Conservation (phyloP, 92 coral and sea anemone species). For the Zoanthus sociatus region DNA sequence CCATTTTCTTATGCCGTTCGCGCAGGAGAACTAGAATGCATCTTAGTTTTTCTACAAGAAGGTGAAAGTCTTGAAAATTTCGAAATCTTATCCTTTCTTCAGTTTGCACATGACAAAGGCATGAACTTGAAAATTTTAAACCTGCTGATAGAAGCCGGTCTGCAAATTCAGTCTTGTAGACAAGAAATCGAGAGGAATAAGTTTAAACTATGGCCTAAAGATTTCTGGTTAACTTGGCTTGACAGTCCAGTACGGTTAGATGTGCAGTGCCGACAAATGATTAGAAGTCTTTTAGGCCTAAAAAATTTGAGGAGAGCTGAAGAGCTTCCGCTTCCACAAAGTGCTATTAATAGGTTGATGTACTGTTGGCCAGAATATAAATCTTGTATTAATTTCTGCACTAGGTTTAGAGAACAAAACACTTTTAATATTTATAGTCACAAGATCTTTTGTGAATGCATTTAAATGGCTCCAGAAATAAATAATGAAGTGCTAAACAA, state of each 20-base stretch:
- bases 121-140: conserved; percentile 49
- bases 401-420: conserved; percentile 1
- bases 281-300: conserved; percentile 35
- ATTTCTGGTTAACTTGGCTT: conserved; percentile 39
- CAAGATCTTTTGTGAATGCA: conserved; percentile 30
- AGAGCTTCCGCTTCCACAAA: conserved; percentile 34
- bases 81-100: conserved; percentile 4
- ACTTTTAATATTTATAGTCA: conserved; percentile 30
- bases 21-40: conserved; percentile 43
- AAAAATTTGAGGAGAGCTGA: conserved; percentile 8
- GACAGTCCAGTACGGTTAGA: conserved; percentile 46
- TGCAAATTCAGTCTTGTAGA: conserved; percentile 4
- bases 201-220: conserved; percentile 55
- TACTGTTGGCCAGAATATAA: conserved; percentile 19
- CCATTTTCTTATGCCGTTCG: conserved; percentile 54
- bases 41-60: conserved; percentile 44
- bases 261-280: conserved; percentile 39
- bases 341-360: conserved; percentile 4
- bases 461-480: not conserved
- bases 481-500: not conserved
- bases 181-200: not conserved
- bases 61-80: conserved; percentile 57
- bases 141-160: conserved; percentile 56
- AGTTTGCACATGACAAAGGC: conserved; percentile 31
- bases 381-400: conserved; percentile 4